Evolutionary conservation across 2,113 vertebrate genomes (phyloP), one percentile per base, ranked within the genome.

Genomic region (Corvus hawaiiensis): DNA sequence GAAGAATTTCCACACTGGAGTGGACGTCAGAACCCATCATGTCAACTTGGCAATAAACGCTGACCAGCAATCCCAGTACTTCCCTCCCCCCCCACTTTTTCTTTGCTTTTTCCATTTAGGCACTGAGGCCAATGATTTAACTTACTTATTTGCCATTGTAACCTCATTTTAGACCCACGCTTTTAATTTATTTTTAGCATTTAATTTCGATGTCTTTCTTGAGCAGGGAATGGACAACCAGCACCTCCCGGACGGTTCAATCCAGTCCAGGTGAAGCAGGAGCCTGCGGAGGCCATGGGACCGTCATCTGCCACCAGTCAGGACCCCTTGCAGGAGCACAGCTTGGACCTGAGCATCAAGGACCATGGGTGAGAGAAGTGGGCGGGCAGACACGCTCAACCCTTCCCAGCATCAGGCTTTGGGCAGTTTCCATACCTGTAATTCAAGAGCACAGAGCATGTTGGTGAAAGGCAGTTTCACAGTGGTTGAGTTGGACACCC

Each of bases 291-390:
- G 51, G 90, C 68, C 41, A 54, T 97, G 30, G 95, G 85, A 46
- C 76, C 96, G 0, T 92, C 92, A 75, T 82, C 98, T 17, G 94
- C 98, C 4, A 95, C 89, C 69, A 91, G 97, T 80, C 99, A 98
- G 30, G 99, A 99, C 39, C 98, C 98, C 81, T 84, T 98, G 39
- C 99, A 99, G 95, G 99, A 99, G 91, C 98, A 99, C 90, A 99
- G 99, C 96, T 95, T 99, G 96, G 99, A 99, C 98, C 98, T 99
- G 96, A 99, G 99, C 64, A 98, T 99, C 97, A 99, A 99, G 97
- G 99, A 99, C 67, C 98, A 98, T 14, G 98, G 99, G 99, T 99
- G 98, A 98, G 98, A 59, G 52, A 26, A 20, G 12, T 3, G 21
- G 44, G 33, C 30, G 6, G 41, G 30, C 66, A 73, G 78, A 39